Percentiles rank a stretch among this genome's conserved stretches.
These are phyloP conservation scores for Prietella phreatophila DNA, from an alignment of 2,113 vertebrate species.

Conservation along the genomic window DNA sequence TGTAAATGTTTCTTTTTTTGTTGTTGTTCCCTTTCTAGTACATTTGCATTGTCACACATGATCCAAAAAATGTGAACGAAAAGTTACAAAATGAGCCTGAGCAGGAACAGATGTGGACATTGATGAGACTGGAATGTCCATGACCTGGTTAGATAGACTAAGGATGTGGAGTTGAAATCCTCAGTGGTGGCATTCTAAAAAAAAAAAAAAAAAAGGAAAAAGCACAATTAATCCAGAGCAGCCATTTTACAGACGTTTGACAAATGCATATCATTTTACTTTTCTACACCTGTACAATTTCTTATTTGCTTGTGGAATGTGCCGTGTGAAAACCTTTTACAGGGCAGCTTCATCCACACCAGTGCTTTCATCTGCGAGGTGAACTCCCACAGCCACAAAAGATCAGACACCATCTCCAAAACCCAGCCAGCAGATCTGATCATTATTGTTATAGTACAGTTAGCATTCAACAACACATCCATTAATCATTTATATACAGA, in stretches of 20 bases:
- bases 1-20: neutral
- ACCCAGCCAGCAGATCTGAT: slow-evolving; percentile 71
- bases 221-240: neutral
- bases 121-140: neutral
- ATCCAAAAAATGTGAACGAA: neutral
- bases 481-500: neutral
- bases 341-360: slow-evolving; percentile 47
- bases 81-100: neutral
- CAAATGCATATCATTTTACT: neutral
- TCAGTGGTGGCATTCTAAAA: neutral
- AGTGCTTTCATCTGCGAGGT: slow-evolving; percentile 57
- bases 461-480: neutral
- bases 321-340: neutral
- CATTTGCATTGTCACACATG: neutral
- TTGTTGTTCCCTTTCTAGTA: neutral
- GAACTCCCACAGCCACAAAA: slow-evolving; percentile 65
- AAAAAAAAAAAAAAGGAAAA: neutral
- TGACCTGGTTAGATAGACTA: neutral
- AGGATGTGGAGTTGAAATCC: neutral
- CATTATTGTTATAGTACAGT: neutral
- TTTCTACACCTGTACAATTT: neutral
- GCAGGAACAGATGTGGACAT: neutral
- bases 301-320: neutral
- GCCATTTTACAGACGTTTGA: neutral
- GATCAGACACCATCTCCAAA: slow-evolving; percentile 69